A percentile compares a stretch with the other conserved stretches of the same genome.
Conservation (phyloP, 2,113 vertebrate genomes). For the Festucalex cinctus region DNA sequence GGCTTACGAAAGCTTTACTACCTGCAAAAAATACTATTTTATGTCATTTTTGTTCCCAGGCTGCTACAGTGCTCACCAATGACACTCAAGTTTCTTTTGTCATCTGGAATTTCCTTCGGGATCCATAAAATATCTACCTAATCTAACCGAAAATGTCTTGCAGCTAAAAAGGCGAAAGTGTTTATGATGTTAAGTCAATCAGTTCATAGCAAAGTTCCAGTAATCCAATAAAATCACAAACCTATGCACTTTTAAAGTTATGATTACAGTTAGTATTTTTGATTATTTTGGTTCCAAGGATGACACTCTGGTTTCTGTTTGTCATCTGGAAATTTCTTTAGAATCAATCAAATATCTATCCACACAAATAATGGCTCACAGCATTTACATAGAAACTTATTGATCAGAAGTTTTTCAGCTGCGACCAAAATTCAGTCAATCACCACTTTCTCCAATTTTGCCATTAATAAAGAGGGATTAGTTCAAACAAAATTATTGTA, state of each 20-base stretch:
- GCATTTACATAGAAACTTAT: too few species aligned
- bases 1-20: conserved; percentile 45
- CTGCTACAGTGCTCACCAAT: conserved; percentile 9
- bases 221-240: neutral
- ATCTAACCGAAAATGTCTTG: neutral
- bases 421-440: too few species aligned
- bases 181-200: neutral
- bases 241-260: neutral
- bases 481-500: too few species aligned
- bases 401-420: too few species aligned
- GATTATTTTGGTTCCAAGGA: neutral
- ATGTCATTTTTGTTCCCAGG: conserved; percentile 30
- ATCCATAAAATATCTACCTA: neutral
- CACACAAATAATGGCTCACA: neutral
- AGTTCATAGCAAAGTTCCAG: neutral
- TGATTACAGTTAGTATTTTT: neutral
- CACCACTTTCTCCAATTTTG: too few species aligned
- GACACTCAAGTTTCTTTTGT: conserved; percentile 1
- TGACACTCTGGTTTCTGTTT: neutral
- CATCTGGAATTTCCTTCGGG: neutral
- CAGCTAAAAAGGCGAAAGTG: neutral
- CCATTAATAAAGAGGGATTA: too few species aligned
- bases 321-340: neutral
- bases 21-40: conserved; percentile 48
- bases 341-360: neutral